These are phyloP conservation scores for Taurulus bubalis DNA, from an alignment of 2,113 vertebrate genomes.

Conservation along the genomic window DNA sequence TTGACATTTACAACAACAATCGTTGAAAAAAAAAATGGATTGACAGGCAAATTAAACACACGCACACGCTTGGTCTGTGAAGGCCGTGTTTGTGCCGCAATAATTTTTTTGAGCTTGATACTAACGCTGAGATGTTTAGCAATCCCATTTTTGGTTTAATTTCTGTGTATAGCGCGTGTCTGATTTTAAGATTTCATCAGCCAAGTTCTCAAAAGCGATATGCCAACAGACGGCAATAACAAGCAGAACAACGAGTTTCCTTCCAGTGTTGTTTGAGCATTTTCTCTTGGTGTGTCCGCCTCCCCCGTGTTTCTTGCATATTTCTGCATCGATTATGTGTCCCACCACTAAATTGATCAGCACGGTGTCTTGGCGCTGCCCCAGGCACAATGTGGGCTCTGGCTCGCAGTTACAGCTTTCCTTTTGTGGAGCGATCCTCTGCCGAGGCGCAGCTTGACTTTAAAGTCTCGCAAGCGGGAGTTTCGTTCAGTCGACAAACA, in stretches of 20 bases:
- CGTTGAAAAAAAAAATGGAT: too few relatives aligned
- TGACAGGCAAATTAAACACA: too few relatives aligned
- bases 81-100: neutral
- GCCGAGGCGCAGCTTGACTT: neutral
- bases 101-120: neutral
- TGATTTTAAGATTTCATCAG: neutral
- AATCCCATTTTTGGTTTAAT: neutral
- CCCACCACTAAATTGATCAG: neutral
- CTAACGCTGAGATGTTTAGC: neutral
- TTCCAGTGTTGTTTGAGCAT: neutral
- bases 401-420: neutral
- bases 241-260: neutral
- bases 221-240: neutral
- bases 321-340: neutral
- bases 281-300: neutral
- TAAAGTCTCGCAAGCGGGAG: neutral
- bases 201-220: neutral
- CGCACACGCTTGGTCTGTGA: too few relatives aligned
- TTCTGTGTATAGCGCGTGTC: neutral
- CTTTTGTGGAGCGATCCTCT: neutral
- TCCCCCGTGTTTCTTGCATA: neutral
- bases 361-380: neutral
- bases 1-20: too few relatives aligned
- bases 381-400: neutral
- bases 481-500: neutral